Conservation (phyloP, 2,113 vertebrate genomes). For the Leptodactylus fuscus region DNA sequence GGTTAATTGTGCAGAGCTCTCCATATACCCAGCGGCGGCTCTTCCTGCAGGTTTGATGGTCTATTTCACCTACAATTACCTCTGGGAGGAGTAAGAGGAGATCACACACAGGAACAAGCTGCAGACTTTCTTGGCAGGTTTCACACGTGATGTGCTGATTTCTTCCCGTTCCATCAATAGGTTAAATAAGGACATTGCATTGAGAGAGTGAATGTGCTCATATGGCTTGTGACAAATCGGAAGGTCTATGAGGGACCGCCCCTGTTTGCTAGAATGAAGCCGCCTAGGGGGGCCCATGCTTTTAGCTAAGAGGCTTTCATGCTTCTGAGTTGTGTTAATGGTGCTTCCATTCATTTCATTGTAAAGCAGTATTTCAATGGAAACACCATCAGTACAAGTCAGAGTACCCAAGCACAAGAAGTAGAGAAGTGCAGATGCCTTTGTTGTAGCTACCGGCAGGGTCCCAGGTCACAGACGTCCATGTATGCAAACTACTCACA, state of each 20-base stretch:
- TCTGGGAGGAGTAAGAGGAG: conserved; percentile 71
- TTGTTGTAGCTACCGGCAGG: too few species aligned
- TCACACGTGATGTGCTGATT: background rate
- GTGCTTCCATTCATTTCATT: background rate
- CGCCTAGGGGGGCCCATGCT: background rate
- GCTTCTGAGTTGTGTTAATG: background rate
- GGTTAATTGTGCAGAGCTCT: conserved; percentile 16
- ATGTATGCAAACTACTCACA: too few species aligned
- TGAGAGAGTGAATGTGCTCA: background rate
- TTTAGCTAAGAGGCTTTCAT: background rate
- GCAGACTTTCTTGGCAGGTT: conserved; percentile 21
- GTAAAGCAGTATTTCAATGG: too few species aligned
- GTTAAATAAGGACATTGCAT: conserved; percentile 11
- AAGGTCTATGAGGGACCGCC: background rate
- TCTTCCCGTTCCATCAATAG: background rate
- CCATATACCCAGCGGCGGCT: conserved; percentile 69
- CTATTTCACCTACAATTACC: conserved; percentile 81
- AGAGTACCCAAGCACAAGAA: too few species aligned
- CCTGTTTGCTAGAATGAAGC: background rate
- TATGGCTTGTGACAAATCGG: background rate
- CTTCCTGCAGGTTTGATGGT: conserved; percentile 87
- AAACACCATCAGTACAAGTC: too few species aligned
- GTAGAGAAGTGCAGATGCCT: too few species aligned
- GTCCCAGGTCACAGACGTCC: too few species aligned
- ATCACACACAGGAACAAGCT: conserved; percentile 65